These are phyloP conservation scores for Drosophila chauvacae DNA, from an alignment of 1,140 invertebrate genomes.

Conservation along the genomic window DNA sequence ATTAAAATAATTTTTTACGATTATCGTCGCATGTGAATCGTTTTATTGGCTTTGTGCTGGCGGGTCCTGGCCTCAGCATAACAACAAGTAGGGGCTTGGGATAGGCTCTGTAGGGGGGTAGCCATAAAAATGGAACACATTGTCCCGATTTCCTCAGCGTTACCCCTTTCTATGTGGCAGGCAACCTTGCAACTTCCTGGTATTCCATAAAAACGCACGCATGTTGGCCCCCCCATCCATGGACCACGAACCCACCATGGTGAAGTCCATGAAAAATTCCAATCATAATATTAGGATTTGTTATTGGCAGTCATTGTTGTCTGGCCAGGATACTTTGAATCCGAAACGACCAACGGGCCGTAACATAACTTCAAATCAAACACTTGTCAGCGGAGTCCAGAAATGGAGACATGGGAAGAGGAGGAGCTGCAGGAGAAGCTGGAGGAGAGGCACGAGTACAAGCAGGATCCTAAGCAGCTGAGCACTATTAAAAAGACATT, in stretches of 20 bases:
- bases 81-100: conserved; percentile 14
- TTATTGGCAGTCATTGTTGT: conserved; percentile 18
- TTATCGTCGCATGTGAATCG: conserved; percentile 70
- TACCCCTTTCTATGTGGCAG: conserved; percentile 5
- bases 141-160: conserved; percentile 2
- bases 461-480: conserved; percentile 7
- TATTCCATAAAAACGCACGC: not conserved
- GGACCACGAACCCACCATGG: not conserved
- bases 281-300: conserved; percentile 40
- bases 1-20: conserved; percentile 77
- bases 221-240: no score
- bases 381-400: conserved; percentile 35
- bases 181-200: not conserved
- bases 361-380: conserved; percentile 76
- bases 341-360: conserved; percentile 18
- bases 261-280: conserved; percentile 19
- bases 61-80: conserved; percentile 13
- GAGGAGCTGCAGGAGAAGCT: not conserved
- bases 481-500: conserved; percentile 72
- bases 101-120: not conserved
- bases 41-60: conserved; percentile 58
- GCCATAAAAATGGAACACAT: conserved; percentile 5
- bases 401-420: no score
- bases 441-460: not conserved
- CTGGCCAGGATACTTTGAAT: conserved; percentile 9